These are phyloP conservation scores for Aurelia coerulea DNA, from an alignment of 30 jellyfish, hydroid and myxozoan species.

Conservation along the genomic window DNA sequence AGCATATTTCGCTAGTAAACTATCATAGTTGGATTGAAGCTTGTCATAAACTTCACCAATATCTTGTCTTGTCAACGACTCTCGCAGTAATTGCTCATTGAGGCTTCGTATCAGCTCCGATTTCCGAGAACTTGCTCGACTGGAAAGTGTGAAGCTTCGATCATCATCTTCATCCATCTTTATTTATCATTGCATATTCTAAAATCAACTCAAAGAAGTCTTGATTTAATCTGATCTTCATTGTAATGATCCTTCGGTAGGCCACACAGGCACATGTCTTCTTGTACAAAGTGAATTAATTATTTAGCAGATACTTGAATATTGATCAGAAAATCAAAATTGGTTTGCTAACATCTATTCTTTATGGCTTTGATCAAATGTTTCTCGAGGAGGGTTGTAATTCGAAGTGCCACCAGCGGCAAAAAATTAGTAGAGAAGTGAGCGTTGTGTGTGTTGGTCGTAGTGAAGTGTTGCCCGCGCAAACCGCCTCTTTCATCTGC, in stretches of 20 bases:
- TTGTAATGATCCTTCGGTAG: slow-evolving; percentile 39
- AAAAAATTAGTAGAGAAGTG: too few species aligned
- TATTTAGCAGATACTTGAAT: slow-evolving; percentile 39
- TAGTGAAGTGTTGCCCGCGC: neutral
- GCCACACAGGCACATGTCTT: slow-evolving; percentile 75
- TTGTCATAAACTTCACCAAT: slow-evolving; percentile 71
- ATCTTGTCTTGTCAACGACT: slow-evolving; percentile 77
- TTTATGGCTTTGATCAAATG: neutral
- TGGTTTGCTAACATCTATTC: neutral
- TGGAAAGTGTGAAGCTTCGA: slow-evolving; percentile 21
- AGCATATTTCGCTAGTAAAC: slow-evolving; percentile 90
- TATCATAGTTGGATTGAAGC: slow-evolving; percentile 82
- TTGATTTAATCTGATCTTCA: slow-evolving; percentile 75
- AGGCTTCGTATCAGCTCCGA: slow-evolving; percentile 62
- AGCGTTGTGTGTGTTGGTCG: neutral
- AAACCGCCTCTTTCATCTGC: too few species aligned
- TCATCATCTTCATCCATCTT: slow-evolving; percentile 55
- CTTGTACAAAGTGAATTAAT: slow-evolving; percentile 37
- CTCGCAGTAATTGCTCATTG: slow-evolving; percentile 51
- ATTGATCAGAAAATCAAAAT: slow-evolving; percentile 55
- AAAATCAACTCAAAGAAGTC: slow-evolving; percentile 44
- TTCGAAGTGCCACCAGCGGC: neutral
- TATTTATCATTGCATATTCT: slow-evolving; percentile 17
- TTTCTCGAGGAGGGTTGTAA: neutral
- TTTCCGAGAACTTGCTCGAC: slow-evolving; percentile 72